Base-by-base conservation (phyloP, 2,888 invertebrate species). In the Cotesia congregata region DNA sequence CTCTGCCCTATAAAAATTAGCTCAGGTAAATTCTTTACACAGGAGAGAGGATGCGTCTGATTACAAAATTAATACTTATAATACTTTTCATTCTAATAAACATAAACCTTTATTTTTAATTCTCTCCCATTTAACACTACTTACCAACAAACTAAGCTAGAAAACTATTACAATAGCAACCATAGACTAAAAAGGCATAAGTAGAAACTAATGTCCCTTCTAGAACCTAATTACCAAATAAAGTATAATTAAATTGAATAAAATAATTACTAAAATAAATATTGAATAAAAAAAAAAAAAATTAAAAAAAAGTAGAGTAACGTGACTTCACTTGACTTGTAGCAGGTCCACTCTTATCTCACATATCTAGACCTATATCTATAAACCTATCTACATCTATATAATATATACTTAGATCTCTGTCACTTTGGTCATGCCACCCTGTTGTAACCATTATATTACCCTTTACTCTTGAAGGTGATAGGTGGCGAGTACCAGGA, bases 401-500 rank as follows among this genome's bases (percentile, higher is more conserved):
- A 50, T 50, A 50, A 50, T 30, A 50, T 65, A 30, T 30, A 30
- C 5, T 38, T 12, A 65, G 30, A 67, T 41, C 50, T 81, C 80
- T 82, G 79, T 81, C 83, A 82, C 82, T 84, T 82, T 84, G 83
- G 84, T 85, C 85, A 87, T 87, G 84, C 84, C 88, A 88, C 84
- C 85, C 85, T 86, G 83, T 89, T 89, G 87, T 90, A 90, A 90
- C 94, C 94, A 94, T 94, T 93, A 93, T 94, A 93, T 94, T 94
- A 92, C 93, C 94, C 92, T 95, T 95, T 95, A 94, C 94, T 95
- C 94, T 95, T 96, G 94, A 96, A 98, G 98, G 98, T 98, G 95
- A 98, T 98, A 96, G 98, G 98, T 95, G 98, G 98, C 93, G 97
- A 98, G 94, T 97, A 97, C 94, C 97, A 98, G 95, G 98, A 98